Conservation (phyloP, 2,113 vertebrate genomes). For the Psilopogon haemacephalus region DNA sequence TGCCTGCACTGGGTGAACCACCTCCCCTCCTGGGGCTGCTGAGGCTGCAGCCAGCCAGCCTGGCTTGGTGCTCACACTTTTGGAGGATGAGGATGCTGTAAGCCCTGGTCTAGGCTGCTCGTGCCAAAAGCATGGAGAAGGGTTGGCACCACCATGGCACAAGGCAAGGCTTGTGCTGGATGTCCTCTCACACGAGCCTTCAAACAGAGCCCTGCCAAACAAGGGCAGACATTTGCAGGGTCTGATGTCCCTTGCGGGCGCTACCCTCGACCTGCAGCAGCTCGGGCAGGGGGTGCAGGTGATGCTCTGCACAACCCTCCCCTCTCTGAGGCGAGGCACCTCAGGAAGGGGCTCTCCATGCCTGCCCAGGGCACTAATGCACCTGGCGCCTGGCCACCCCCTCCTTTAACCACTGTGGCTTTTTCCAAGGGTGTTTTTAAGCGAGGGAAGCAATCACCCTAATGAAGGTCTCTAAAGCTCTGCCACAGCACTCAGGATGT, state of each 20-base stretch:
- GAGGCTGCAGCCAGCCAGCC: background rate
- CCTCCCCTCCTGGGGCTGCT: background rate
- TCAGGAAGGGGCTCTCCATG: background rate
- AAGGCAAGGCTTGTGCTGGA: background rate
- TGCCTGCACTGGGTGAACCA: background rate
- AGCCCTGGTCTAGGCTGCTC: background rate
- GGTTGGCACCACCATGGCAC: rapidly evolving
- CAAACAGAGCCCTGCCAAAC: background rate
- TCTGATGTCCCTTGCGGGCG: background rate
- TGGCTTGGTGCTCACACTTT: background rate
- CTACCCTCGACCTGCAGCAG: background rate
- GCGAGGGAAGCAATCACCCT: conserved; percentile 43
- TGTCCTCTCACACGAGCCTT: background rate
- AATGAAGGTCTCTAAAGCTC: conserved; percentile 17
- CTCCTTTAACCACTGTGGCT: conserved; percentile 10
- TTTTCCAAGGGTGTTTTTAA: conserved; percentile 51
- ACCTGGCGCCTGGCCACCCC: conserved; percentile 7
- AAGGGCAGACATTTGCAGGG: background rate
- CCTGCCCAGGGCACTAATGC: background rate
- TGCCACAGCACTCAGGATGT: conserved; percentile 3
- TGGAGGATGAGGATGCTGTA: background rate
- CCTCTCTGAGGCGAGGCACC: background rate
- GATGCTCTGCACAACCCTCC: background rate
- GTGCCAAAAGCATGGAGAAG: background rate
- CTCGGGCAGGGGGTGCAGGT: background rate